Conservation (phyloP, 2,797 vertebrate species). For the Sebastes baramenuke region DNA sequence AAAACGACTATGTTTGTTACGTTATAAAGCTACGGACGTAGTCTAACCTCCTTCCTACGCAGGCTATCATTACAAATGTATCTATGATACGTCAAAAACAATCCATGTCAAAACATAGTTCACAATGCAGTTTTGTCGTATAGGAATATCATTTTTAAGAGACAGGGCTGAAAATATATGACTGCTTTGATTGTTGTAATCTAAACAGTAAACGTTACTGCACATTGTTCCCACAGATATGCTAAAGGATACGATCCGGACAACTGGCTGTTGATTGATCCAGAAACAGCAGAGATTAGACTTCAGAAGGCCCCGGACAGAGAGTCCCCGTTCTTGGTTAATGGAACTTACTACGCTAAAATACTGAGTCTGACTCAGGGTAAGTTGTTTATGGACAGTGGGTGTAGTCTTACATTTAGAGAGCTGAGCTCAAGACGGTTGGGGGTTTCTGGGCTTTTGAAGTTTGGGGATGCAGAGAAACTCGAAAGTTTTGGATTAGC, state of each 20-base stretch:
- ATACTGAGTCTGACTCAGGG: slow-evolving; percentile 84
- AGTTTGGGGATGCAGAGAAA: not conserved
- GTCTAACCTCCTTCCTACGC: too few species aligned
- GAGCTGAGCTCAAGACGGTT: not conserved
- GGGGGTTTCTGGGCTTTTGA: not conserved
- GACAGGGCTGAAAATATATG: not conserved
- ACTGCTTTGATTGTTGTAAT: not conserved
- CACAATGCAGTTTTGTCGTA: too few species aligned
- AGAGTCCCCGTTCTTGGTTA: slow-evolving; percentile 83
- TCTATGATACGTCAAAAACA: too few species aligned
- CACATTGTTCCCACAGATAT: slow-evolving; percentile 76
- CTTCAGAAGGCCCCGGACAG: slow-evolving; percentile 84
- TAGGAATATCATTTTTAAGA: too few species aligned
- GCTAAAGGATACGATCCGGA: slow-evolving; percentile 82
- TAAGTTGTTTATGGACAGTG: slow-evolving; percentile 55
- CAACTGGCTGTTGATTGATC: slow-evolving; percentile 85
- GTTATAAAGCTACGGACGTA: too few species aligned
- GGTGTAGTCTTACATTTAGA: not conserved
- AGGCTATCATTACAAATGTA: too few species aligned
- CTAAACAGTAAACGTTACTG: not conserved
- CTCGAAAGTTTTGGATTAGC: not conserved
- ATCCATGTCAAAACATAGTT: too few species aligned
- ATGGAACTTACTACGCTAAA: slow-evolving; percentile 86
- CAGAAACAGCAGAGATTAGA: slow-evolving; percentile 84
- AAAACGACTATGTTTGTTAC: too few species aligned